Percentiles rank a stretch among this genome's conserved stretches.
Conservation (phyloP, 2,888 invertebrate genomes). For the Myopa testacea region DNA sequence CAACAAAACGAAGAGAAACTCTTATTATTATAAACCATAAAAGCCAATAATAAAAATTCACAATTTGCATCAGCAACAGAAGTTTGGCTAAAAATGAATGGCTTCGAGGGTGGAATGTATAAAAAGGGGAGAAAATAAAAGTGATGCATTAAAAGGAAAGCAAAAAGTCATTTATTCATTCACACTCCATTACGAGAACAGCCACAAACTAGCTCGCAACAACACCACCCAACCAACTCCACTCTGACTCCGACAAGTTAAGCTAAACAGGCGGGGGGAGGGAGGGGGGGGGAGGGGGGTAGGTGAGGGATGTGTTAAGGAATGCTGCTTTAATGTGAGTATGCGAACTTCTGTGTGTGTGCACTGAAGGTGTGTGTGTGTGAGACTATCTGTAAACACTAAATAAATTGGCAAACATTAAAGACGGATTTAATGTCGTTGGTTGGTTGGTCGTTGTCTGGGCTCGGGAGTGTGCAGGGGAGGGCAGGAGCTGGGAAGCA, state of each 20-base stretch:
- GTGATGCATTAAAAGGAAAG: constrained; percentile 20
- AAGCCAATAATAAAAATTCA: constrained; percentile 38
- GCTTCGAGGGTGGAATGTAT: background rate
- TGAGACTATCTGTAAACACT: constrained; percentile 38
- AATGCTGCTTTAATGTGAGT: background rate
- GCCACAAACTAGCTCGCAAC: constrained; percentile 38
- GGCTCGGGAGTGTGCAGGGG: background rate
- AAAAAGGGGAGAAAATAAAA: background rate
- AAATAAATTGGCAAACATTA: constrained; percentile 44
- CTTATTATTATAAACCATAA: constrained; percentile 33
- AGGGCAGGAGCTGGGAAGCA: too few species aligned
- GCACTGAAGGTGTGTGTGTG: constrained; percentile 18
- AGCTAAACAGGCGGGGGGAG: background rate
- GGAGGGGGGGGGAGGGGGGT: background rate
- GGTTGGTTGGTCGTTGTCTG: constrained; percentile 22
- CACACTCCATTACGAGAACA: constrained; percentile 37
- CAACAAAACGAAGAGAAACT: constrained; percentile 20
- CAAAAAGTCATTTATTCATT: constrained; percentile 40
- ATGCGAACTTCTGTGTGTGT: background rate
- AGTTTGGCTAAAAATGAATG: constrained; percentile 23
- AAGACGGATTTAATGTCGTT: constrained; percentile 37
- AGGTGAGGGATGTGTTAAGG: background rate
- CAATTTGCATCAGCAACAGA: constrained; percentile 32
- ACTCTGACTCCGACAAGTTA: background rate
- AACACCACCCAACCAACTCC: background rate